phyloP scores from a whole-genome alignment of 2,797 vertebrate genomes.

The Anisognathus igniventris region DNA sequence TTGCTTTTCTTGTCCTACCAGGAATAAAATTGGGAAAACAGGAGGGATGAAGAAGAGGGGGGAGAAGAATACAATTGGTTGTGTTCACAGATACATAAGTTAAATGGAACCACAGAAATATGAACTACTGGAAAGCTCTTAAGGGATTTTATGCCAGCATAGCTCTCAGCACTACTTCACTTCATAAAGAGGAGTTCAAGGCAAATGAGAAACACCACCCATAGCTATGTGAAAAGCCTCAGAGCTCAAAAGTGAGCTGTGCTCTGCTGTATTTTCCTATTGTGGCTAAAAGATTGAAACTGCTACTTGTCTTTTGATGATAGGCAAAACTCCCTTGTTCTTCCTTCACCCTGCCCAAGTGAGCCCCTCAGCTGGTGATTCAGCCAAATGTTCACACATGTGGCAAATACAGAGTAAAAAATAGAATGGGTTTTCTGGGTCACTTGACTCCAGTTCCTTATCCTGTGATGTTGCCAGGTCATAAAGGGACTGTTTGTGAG shows the following conservation, averaged over 20 bases:
- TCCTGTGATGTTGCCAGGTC: not conserved
- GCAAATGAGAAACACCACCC: not conserved
- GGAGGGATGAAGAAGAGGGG: not conserved
- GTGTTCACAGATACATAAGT: not conserved
- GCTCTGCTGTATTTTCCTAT: not conserved
- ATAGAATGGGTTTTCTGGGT: slow-evolving; percentile 6
- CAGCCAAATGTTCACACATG: not conserved
- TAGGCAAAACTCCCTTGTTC: not conserved
- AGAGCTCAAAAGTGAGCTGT: not conserved
- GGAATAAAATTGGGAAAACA: not conserved
- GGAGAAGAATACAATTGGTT: not conserved
- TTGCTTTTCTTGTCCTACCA: not conserved
- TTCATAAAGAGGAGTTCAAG: not conserved
- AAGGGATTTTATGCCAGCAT: not conserved
- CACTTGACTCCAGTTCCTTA: not conserved
- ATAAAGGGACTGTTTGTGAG: not conserved
- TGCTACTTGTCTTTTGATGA: not conserved
- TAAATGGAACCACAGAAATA: not conserved
- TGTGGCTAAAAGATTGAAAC: not conserved
- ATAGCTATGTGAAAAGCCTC: not conserved
- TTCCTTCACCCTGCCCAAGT: not conserved
- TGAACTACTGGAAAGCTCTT: not conserved
- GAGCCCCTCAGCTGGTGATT: not conserved
- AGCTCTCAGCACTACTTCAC: not conserved
- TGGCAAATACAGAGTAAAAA: not conserved